These are phyloP conservation scores for Aix galericulata DNA, from an alignment of 2,113 vertebrate species.

Conservation along the genomic window DNA sequence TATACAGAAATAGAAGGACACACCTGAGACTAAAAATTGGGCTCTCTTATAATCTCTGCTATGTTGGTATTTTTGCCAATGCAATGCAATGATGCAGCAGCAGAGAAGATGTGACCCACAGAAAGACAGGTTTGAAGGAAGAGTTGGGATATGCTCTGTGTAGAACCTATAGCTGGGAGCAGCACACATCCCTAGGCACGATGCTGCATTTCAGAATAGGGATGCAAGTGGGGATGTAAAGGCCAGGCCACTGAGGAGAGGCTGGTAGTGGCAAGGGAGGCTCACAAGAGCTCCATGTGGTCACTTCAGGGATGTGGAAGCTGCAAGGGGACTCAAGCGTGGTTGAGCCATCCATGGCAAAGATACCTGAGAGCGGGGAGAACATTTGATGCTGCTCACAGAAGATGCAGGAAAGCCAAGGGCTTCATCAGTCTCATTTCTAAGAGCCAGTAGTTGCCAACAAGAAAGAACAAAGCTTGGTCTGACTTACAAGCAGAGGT, in stretches of 20 bases:
- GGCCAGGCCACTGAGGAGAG: background rate
- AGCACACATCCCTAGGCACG: background rate
- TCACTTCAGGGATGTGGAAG: background rate
- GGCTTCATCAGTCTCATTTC: background rate
- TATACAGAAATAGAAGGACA: constrained; percentile 15
- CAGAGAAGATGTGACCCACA: background rate
- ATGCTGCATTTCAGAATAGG: too few species aligned
- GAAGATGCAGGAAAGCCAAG: background rate
- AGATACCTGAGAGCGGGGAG: background rate
- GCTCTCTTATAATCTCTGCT: rapidly evolving
- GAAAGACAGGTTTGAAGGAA: background rate
- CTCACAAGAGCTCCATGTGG: background rate
- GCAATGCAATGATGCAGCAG: background rate
- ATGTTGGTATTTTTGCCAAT: background rate
- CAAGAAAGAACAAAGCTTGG: background rate
- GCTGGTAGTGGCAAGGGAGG: background rate
- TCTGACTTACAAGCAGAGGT: too few species aligned
- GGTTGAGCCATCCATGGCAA: background rate
- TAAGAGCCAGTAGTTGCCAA: background rate
- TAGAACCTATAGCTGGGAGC: background rate
- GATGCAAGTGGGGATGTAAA: background rate
- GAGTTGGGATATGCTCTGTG: background rate
- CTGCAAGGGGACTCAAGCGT: rapidly evolving
- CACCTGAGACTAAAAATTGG: background rate
- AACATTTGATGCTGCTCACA: background rate